A percentile compares a stretch with the other conserved stretches of the same genome.
These are phyloP conservation scores for Trichacis sp. DNA, from an alignment of 2,888 invertebrate species.

Conservation along the genomic window DNA sequence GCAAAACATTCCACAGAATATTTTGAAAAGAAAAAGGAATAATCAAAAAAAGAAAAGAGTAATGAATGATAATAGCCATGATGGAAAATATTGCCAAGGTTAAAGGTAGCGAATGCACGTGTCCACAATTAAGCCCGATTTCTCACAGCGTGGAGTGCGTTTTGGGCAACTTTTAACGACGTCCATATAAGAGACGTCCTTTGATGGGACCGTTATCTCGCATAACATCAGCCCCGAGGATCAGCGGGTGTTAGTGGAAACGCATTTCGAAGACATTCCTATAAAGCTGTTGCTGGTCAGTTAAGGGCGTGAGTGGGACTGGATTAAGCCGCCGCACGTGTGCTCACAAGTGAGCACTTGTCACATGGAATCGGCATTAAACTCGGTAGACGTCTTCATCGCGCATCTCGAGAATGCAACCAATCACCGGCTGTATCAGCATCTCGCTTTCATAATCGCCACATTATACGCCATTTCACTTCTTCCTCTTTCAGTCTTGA, in stretches of 20 bases:
- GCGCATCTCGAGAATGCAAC: slow-evolving; percentile 23
- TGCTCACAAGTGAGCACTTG: slow-evolving; percentile 41
- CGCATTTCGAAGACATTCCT: slow-evolving; percentile 47
- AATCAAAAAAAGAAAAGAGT: no score
- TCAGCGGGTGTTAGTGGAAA: slow-evolving; percentile 58
- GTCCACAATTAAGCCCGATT: background rate
- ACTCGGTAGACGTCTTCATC: slow-evolving; percentile 61
- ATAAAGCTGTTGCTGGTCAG: slow-evolving; percentile 41
- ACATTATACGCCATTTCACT: slow-evolving; percentile 21
- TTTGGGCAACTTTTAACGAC: slow-evolving; percentile 5
- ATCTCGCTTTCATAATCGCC: background rate
- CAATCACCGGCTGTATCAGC: slow-evolving; percentile 19
- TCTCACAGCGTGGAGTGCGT: background rate
- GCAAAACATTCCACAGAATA: no score
- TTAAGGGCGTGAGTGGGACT: slow-evolving; percentile 16
- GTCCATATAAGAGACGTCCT: slow-evolving; percentile 41
- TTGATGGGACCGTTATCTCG: slow-evolving; percentile 22
- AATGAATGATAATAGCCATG: no score
- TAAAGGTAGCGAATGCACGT: no score
- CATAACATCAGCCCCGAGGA: slow-evolving; percentile 31
- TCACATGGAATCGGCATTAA: slow-evolving; percentile 57
- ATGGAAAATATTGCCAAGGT: no score
- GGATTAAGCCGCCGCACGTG: slow-evolving; percentile 11
- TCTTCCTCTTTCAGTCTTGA: slow-evolving; percentile 42
- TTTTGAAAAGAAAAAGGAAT: no score